phyloP scores from a whole-genome alignment of 2,888 invertebrate genomes.

The Brachylomia viminalis region DNA sequence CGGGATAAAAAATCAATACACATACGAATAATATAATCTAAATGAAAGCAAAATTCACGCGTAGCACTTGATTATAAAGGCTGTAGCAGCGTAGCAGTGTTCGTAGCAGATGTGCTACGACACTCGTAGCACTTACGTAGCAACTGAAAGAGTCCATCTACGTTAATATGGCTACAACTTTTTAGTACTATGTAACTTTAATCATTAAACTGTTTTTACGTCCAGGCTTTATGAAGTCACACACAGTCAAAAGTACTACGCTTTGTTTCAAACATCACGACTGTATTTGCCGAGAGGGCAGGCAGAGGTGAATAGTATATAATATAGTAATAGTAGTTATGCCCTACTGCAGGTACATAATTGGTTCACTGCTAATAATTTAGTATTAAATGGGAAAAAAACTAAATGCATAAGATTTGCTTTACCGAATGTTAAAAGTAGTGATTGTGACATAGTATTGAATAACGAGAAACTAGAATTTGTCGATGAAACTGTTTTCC shows the following conservation, averaged over 20 bases:
- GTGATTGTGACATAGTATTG: no score
- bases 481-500: no score
- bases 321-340: no score
- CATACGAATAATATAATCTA: neutral
- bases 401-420: no score
- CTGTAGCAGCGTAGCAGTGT: slow-evolving; percentile 37
- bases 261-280: neutral
- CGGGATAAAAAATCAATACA: neutral
- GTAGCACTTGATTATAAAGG: slow-evolving; percentile 28
- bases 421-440: no score
- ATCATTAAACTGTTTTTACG: slow-evolving; percentile 49
- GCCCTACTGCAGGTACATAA: no score
- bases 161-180: slow-evolving; percentile 43
- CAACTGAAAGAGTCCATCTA: slow-evolving; percentile 39
- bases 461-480: no score
- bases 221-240: slow-evolving; percentile 51
- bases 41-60: neutral
- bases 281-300: neutral
- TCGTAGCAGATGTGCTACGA: slow-evolving; percentile 55
- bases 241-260: slow-evolving; percentile 11
- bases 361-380: no score
- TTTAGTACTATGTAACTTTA: slow-evolving; percentile 43
- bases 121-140: slow-evolving; percentile 56
- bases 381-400: no score
- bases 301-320: neutral